phyloP scores from a whole-genome alignment of 2,888 invertebrate genomes.

The Ceraclea dissimilis region DNA sequence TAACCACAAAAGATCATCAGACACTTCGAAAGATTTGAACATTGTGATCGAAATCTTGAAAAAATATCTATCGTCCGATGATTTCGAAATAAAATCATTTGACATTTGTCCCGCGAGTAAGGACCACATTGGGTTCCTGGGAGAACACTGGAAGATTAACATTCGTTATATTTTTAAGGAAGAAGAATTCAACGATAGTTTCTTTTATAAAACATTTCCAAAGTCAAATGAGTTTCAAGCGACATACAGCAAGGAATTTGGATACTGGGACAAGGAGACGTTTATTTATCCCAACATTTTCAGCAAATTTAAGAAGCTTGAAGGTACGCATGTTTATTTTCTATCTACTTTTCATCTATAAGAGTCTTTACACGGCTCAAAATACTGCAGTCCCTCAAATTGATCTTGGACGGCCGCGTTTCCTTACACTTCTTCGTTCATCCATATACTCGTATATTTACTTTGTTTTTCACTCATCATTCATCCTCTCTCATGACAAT shows the following conservation, averaged over 20 bases:
- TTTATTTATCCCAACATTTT: slow-evolving; percentile 14
- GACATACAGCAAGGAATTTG: slow-evolving; percentile 9
- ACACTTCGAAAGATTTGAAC: not conserved
- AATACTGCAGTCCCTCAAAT: too few relatives aligned
- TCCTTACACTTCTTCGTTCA: too few relatives aligned
- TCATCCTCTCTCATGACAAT: too few relatives aligned
- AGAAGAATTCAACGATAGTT: not conserved
- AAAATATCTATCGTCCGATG: slow-evolving; percentile 10
- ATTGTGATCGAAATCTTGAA: not conserved
- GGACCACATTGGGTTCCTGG: slow-evolving; percentile 17
- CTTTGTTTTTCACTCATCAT: too few relatives aligned
- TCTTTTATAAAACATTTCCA: slow-evolving; percentile 19
- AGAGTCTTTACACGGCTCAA: too few relatives aligned
- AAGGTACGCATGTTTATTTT: slow-evolving; percentile 16
- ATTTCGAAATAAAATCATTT: slow-evolving; percentile 13
- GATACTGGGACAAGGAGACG: slow-evolving; percentile 17
- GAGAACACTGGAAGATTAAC: slow-evolving; percentile 17
- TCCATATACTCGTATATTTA: too few relatives aligned
- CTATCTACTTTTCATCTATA: too few relatives aligned
- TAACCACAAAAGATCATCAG: not conserved
- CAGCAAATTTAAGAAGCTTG: slow-evolving; percentile 11
- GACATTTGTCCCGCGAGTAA: slow-evolving; percentile 10
- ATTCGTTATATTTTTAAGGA: slow-evolving; percentile 14
- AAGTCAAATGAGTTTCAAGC: slow-evolving; percentile 11
- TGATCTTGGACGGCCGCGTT: too few relatives aligned